A percentile compares a stretch with the other conserved stretches of the same genome.
These are phyloP conservation scores for Brachypalpus laphriformis DNA, from an alignment of 2,888 invertebrate genomes.

Conservation along the genomic window DNA sequence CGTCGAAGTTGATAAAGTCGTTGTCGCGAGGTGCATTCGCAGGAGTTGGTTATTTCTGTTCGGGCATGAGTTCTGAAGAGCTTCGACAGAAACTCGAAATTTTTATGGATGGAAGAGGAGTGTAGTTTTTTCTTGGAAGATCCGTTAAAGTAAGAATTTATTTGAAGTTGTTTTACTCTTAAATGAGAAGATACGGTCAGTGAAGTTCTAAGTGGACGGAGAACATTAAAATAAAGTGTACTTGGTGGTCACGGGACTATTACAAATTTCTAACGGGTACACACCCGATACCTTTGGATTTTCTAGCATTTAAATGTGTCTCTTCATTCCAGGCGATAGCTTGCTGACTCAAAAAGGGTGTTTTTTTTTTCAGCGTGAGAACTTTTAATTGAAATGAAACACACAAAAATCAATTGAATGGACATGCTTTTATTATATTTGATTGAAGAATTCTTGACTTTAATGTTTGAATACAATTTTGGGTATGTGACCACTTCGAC, in stretches of 20 bases:
- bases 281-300: too few relatives aligned
- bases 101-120: background rate
- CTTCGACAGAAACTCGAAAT: background rate
- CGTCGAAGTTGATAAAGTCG: conserved; percentile 29
- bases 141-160: background rate
- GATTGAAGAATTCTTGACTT: too few relatives aligned
- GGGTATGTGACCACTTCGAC: too few relatives aligned
- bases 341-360: too few relatives aligned
- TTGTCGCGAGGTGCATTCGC: conserved; percentile 21
- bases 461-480: too few relatives aligned
- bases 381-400: too few relatives aligned
- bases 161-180: background rate
- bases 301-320: too few relatives aligned
- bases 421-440: too few relatives aligned
- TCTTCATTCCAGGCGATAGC: too few relatives aligned
- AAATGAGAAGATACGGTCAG: background rate
- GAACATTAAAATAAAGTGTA: background rate
- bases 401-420: too few relatives aligned
- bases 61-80: conserved; percentile 18
- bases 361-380: too few relatives aligned
- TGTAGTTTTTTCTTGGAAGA: background rate
- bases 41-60: conserved; percentile 12
- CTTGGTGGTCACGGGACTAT: background rate
- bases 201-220: background rate
- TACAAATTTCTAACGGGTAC: too few relatives aligned